These are phyloP conservation scores for Orycteropus afer DNA, from an alignment of 2,113 vertebrate species.

Conservation along the genomic window DNA sequence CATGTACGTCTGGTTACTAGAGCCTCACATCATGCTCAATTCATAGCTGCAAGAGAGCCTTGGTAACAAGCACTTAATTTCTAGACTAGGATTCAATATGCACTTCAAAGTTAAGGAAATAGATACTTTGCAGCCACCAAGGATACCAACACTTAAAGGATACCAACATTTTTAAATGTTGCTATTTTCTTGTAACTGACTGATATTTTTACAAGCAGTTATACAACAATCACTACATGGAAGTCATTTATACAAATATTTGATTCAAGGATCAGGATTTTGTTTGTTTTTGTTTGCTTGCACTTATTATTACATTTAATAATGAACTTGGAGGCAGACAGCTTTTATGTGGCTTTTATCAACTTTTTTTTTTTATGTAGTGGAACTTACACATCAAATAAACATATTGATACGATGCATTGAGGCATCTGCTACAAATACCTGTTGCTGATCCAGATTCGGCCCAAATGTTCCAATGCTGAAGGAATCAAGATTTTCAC, in stretches of 20 bases:
- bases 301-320: background rate
- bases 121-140: background rate
- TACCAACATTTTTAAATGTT: background rate
- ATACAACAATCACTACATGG: no score
- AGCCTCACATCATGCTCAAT: background rate
- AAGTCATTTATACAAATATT: background rate
- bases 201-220: background rate
- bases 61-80: background rate
- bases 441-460: background rate
- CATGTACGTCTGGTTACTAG: background rate
- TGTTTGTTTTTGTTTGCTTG: background rate
- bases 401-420: background rate
- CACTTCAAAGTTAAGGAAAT: background rate
- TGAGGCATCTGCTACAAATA: fast-evolving
- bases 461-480: background rate
- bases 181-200: background rate
- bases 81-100: background rate
- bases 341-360: background rate
- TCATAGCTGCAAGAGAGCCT: background rate
- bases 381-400: background rate
- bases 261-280: background rate
- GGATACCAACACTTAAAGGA: background rate
- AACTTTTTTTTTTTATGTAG: background rate
- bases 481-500: background rate
- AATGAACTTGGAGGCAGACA: background rate